Percentiles rank a stretch among this genome's conserved stretches.
Evolutionary conservation across 2,797 vertebrate species (phyloP).

Genomic region (Smutsia temminckii): DNA sequence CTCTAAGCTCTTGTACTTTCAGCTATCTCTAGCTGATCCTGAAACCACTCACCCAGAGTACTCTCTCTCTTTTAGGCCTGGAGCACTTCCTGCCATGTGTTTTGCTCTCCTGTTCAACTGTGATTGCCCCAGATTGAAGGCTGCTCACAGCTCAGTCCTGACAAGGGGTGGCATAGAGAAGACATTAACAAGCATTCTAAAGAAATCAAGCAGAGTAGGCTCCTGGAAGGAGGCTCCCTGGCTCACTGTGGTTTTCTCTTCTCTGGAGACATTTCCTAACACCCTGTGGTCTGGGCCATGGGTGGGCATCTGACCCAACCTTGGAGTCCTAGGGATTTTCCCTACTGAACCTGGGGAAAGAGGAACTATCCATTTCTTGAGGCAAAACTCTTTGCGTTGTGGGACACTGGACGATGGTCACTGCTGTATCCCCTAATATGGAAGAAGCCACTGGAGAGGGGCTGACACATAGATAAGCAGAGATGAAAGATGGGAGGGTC

Average conservation of each 20-base stretch:
- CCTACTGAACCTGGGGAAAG: not conserved
- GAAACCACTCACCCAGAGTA: not conserved
- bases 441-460: not conserved
- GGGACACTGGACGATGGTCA: not conserved
- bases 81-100: not conserved
- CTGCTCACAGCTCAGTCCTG: not conserved
- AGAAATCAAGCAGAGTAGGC: not conserved
- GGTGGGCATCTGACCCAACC: not conserved
- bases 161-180: not conserved
- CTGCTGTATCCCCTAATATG: not conserved
- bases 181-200: not conserved
- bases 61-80: not conserved
- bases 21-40: not conserved
- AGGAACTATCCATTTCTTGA: not conserved
- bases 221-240: not conserved
- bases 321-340: not conserved
- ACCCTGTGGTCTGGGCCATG: not conserved
- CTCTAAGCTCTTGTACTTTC: not conserved
- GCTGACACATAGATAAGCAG: not conserved
- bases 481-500: not conserved
- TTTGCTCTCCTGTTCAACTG: not conserved
- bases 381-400: not conserved
- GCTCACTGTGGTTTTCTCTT: not conserved
- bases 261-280: not conserved
- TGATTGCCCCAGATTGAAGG: not conserved